Evolutionary conservation across 2,888 invertebrate species (phyloP), one percentile per base, ranked within the genome.

Genomic region (Lymantria dispar): DNA sequence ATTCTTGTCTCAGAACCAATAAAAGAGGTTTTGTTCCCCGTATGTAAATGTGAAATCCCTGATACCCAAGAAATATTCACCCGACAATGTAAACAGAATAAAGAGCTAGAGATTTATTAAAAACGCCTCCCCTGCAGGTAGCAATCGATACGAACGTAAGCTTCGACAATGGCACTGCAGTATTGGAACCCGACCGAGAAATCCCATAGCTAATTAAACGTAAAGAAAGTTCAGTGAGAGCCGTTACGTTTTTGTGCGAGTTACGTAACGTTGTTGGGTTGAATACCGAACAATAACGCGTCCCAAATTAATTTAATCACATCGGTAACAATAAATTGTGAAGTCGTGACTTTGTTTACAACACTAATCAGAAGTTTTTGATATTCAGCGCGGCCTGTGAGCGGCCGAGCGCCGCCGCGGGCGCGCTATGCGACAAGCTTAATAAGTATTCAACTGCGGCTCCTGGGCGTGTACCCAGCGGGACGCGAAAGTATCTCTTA

Each of bases 361-460:
- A 53, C 54, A 54, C 49, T 58, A 57, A 58, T 63, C 58, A 55
- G 41, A 62, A 68, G 56, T 50, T 68, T 55, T 68, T 57, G 62
- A 52, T 60, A 68, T 68, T 68, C 62, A 61, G 30, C 38, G 43
- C 58, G 52, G 13, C 50, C 50, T 50, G 1, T 3, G 12, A n/a
- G 12, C 7, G 15, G 29, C 54, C 41, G 40, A 7, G 8, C 31
- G 9, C 42, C 43, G 12, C 52, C 54, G 50, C 58, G 56, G 55
- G 42, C 45, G 45, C 14, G 55, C 46, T 14, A 10, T 58, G 64
- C 61, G 63, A 61, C 66, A 52, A 63, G 46, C 64, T 64, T 70
- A 54, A 65, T 64, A 70, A 64, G 67, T 70, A 68, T 67, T 68
- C 68, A 65, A 50, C 55, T 44, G 49, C 55, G 45, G 48, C 55